These are phyloP conservation scores for Platycercus adscitus DNA, from an alignment of 2,113 vertebrate genomes.

Conservation along the genomic window DNA sequence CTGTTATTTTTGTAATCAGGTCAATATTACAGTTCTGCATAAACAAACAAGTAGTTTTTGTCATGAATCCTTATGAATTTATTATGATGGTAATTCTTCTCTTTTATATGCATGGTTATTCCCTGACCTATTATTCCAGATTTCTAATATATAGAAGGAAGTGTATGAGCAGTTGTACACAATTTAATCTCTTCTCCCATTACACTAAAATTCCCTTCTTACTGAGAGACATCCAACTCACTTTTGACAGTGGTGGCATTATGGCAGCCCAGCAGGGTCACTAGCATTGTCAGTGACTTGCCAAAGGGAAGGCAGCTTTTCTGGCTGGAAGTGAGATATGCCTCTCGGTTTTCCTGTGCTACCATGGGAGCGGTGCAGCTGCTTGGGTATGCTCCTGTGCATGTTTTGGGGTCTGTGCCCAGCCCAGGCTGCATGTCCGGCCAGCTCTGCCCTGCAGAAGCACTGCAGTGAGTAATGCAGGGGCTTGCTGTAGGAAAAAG, in stretches of 20 bases:
- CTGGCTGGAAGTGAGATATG: fast-evolving
- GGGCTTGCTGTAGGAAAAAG: not conserved
- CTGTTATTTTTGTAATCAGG: not conserved
- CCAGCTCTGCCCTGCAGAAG: not conserved
- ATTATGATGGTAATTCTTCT: conserved; percentile 7
- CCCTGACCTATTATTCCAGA: not conserved
- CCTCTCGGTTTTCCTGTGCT: fast-evolving
- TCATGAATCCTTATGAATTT: conserved; percentile 4
- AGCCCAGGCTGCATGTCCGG: fast-evolving
- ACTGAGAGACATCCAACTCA: fast-evolving
- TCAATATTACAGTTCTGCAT: conserved; percentile 19
- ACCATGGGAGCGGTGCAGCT: fast-evolving
- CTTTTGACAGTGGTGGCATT: fast-evolving
- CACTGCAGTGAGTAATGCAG: fast-evolving
- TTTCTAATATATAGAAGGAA: not conserved
- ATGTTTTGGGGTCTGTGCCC: fast-evolving
- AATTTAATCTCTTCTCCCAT: not conserved
- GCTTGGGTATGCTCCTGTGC: fast-evolving
- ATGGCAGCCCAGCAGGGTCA: not conserved
- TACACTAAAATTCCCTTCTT: not conserved
- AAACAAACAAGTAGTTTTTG: conserved; percentile 23
- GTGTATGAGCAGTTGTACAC: not conserved
- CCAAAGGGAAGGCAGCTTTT: not conserved
- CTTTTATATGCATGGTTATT: not conserved
- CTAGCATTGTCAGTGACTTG: fast-evolving